Evolutionary conservation across 2,797 vertebrate species (phyloP).

Genomic region (Anableps anableps): DNA sequence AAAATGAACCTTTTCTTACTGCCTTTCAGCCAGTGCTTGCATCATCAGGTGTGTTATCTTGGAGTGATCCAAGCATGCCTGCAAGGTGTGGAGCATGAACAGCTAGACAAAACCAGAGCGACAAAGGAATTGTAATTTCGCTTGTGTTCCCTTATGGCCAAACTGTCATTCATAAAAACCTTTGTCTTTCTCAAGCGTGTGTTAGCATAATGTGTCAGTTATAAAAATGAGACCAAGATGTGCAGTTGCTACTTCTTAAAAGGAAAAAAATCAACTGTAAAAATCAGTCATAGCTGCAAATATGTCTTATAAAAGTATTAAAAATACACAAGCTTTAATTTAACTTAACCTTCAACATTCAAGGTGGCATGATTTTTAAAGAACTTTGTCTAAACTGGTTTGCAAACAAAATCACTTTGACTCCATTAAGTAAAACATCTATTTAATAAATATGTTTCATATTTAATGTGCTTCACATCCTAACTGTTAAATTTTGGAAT

Average conservation of each 20-base stretch:
- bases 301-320: neutral
- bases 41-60: conserved; percentile 57
- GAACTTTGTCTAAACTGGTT: neutral
- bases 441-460: neutral
- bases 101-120: conserved; percentile 23
- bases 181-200: neutral
- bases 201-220: neutral
- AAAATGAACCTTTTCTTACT: conserved; percentile 50
- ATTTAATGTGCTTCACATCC: neutral
- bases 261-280: neutral
- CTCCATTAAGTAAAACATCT: neutral
- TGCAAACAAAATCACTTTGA: neutral
- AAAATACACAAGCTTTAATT: neutral
- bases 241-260: neutral
- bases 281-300: neutral
- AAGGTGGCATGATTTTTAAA: neutral
- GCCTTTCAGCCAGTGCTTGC: conserved; percentile 50
- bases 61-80: conserved; percentile 28
- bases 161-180: neutral
- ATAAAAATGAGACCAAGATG: neutral
- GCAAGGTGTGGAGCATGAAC: conserved; percentile 29
- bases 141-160: neutral
- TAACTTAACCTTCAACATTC: neutral
- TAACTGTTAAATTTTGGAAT: neutral
- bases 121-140: conserved; percentile 8